Base-by-base conservation (phyloP, 1,140 invertebrate genomes). In the Caenorhabditis inopinata region DNA sequence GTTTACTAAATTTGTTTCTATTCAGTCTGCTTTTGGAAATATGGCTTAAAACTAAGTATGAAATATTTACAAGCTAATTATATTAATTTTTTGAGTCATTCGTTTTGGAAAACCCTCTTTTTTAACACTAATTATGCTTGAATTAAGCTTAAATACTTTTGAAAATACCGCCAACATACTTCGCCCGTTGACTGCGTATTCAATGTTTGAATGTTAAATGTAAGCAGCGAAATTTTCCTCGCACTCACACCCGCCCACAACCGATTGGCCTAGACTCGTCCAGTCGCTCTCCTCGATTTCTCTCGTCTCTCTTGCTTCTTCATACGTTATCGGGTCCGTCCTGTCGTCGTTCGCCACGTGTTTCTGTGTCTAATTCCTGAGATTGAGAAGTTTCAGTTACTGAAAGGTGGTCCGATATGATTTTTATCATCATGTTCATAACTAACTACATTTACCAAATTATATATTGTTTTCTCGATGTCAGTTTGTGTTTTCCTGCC, bases 331-430 rank as follows among this genome's bases (percentile, higher is more conserved):
- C 58, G 3, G n/a, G n/a, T 11, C n/a, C 2, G 35, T 25, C 23
- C 38, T 9, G 23, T 42, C 58, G 58, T 68, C 18, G 32, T 68
- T 68, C 58, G 29, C 58, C 58, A 68, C 58, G 58, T 68, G 58
- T 68, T 42, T 68, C 58, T 14, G 11, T 58, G 53, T 32, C 4
- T 58, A 5, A 32, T 29, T 32, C n/a, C 49, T 51, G n/a, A 25
- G 5, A 5, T 58, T 6, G 25, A 32, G 35, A 29, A 58, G 53
- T 58, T 32, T 58, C 35, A 58, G 53, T 25, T 29, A 16, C n/a
- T 14, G 53, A 58, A 16, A 25, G 49, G 6, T 11, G 49, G 12
- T 51, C 21, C 48, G 5, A 51, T 51, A 6, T 42, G 38, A n/a
- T n/a, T n/a, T n/a, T 42, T 42, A 42, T 42, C 38, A 14, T 7